phyloP scores from a whole-genome alignment of 2,797 vertebrate genomes.

The Lerista edwardsae region DNA sequence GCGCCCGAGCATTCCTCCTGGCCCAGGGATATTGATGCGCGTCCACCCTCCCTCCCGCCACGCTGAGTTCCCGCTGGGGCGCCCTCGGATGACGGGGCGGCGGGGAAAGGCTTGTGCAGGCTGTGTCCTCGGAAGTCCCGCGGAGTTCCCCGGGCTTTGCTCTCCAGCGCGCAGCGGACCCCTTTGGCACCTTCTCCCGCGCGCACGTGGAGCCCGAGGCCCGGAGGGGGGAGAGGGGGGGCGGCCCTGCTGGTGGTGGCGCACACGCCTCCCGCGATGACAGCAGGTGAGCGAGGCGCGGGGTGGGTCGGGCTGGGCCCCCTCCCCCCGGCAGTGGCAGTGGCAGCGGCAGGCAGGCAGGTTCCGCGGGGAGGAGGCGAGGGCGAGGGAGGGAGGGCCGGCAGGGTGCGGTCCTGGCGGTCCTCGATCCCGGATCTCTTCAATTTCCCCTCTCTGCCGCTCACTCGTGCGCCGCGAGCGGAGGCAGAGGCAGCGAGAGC shows the following conservation, averaged over 20 bases:
- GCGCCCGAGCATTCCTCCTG: not conserved
- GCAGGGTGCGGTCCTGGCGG: conserved; percentile 93
- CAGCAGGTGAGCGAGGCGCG: conserved; percentile 36
- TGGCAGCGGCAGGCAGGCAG: conserved; percentile 76
- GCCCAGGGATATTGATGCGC: not conserved
- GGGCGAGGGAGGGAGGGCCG: conserved; percentile 80
- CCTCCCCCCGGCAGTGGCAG: conserved; percentile 27
- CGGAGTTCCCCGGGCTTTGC: not conserved
- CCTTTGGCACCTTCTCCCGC: not conserved
- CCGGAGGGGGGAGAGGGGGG: not conserved
- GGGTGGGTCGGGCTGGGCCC: conserved; percentile 66
- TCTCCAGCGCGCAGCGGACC: not conserved
- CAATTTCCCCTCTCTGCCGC: conserved; percentile 82
- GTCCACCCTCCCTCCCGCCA: not conserved
- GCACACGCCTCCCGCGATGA: conserved; percentile 12
- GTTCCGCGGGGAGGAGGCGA: conserved; percentile 75
- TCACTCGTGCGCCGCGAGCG: conserved; percentile 79
- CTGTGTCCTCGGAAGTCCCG: too few relatives aligned
- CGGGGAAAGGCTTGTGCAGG: not conserved
- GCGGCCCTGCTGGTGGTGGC: conserved; percentile 32
- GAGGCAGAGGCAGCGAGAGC: conserved; percentile 83
- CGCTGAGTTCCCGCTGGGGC: not conserved
- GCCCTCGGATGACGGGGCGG: not conserved
- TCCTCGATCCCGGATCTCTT: conserved; percentile 89
- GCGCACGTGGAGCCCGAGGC: not conserved